Conservation (phyloP, 2,888 invertebrate species). For the Tiphia femorata region DNA sequence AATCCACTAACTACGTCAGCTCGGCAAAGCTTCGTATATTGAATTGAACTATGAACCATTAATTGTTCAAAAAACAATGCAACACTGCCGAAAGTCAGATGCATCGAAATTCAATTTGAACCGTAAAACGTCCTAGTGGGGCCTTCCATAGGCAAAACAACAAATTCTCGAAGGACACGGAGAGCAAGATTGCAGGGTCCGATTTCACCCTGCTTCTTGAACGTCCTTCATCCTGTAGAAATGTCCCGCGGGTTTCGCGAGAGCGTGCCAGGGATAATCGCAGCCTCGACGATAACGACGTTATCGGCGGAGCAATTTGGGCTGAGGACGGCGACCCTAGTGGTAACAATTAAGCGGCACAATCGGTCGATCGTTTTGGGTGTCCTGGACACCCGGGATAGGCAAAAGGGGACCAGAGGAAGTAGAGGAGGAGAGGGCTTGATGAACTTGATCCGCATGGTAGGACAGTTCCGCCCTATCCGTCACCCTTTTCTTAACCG, state of each 20-base stretch:
- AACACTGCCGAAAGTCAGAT: no score
- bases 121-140: no score
- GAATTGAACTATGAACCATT: no score
- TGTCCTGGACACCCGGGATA: background rate
- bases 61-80: no score
- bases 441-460: no score
- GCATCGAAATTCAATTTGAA: no score
- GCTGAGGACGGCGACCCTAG: conserved; percentile 16
- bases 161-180: conserved; percentile 5
- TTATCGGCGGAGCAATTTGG: conserved; percentile 49
- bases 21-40: no score
- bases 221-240: background rate
- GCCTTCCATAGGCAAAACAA: no score
- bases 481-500: background rate
- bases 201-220: no score
- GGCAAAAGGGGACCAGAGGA: no score
- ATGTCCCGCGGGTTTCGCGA: conserved; percentile 26
- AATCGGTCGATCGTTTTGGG: conserved; percentile 30
- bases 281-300: conserved; percentile 39
- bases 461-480: background rate
- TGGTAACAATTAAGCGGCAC: conserved; percentile 43
- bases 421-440: no score
- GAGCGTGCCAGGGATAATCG: conserved; percentile 39
- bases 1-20: no score
- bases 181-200: conserved; percentile 9